These are phyloP conservation scores for Noctua comes DNA, from an alignment of 2,888 invertebrate genomes.

Conservation along the genomic window DNA sequence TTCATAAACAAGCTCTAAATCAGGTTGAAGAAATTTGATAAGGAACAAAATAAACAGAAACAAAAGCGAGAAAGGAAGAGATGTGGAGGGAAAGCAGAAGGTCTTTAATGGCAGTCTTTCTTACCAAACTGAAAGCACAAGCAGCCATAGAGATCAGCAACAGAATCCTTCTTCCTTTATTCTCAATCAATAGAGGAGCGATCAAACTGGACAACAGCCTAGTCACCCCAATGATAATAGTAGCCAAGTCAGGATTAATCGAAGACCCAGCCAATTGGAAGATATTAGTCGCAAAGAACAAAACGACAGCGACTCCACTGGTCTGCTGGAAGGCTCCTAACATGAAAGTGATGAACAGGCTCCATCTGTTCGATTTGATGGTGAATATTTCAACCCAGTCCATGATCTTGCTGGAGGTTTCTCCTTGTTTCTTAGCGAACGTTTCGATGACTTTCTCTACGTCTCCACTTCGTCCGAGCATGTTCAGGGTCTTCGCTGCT, in stretches of 20 bases:
- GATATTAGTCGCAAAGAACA: conserved; percentile 74
- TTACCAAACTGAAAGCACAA: neutral
- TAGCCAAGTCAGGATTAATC: conserved; percentile 71
- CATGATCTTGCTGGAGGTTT: neutral
- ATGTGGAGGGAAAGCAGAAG: too few species aligned
- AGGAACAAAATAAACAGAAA: too few species aligned
- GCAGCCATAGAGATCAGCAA: conserved; percentile 56
- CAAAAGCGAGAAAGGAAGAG: neutral
- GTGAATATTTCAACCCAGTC: neutral
- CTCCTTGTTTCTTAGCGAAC: neutral
- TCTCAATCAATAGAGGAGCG: conserved; percentile 73
- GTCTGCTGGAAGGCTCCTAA: conserved; percentile 56
- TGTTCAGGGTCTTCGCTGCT: neutral
- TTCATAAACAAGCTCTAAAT: too few species aligned
- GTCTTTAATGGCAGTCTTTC: neutral
- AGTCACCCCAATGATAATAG: conserved; percentile 69
- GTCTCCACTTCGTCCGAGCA: conserved; percentile 46
- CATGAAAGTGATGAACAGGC: neutral
- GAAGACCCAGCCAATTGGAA: conserved; percentile 73
- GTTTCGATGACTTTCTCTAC: conserved; percentile 59
- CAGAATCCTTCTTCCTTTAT: conserved; percentile 72
- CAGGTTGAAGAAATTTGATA: too few species aligned
- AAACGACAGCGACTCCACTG: conserved; percentile 72
- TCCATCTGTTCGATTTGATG: neutral
- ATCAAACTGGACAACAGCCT: conserved; percentile 69